Evolutionary conservation across 2,113 vertebrate genomes (phyloP).

Genomic region (Lichenostomus cassidix): DNA sequence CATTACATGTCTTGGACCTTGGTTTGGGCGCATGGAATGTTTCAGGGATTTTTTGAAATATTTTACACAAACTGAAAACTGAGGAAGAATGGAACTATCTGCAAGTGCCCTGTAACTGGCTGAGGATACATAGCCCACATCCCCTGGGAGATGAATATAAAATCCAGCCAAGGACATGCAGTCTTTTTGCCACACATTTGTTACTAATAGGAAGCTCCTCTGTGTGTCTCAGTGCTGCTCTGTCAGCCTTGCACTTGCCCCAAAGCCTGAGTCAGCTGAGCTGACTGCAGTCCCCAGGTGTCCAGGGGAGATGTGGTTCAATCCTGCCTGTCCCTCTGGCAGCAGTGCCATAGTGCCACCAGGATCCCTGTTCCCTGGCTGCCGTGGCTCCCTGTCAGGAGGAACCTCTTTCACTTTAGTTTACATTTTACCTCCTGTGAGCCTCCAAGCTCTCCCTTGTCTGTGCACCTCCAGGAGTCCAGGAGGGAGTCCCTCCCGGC

Average conservation of each 20-base stretch:
- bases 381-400: accelerated
- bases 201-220: background rate
- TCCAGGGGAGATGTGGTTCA: background rate
- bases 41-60: accelerated
- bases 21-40: background rate
- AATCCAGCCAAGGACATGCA: background rate
- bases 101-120: background rate
- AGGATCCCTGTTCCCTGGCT: background rate
- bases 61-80: background rate
- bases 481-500: background rate
- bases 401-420: background rate
- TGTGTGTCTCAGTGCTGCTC: background rate
- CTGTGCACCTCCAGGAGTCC: accelerated
- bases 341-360: accelerated
- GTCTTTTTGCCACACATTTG: background rate
- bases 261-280: background rate
- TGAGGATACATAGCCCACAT: background rate
- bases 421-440: accelerated
- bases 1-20: background rate
- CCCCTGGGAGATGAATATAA: background rate
- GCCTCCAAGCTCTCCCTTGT: background rate
- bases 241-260: background rate
- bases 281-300: accelerated
- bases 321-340: background rate
- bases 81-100: background rate